These are phyloP conservation scores for Latrodectus hesperus DNA, from an alignment of 2,888 invertebrate genomes.

Conservation along the genomic window DNA sequence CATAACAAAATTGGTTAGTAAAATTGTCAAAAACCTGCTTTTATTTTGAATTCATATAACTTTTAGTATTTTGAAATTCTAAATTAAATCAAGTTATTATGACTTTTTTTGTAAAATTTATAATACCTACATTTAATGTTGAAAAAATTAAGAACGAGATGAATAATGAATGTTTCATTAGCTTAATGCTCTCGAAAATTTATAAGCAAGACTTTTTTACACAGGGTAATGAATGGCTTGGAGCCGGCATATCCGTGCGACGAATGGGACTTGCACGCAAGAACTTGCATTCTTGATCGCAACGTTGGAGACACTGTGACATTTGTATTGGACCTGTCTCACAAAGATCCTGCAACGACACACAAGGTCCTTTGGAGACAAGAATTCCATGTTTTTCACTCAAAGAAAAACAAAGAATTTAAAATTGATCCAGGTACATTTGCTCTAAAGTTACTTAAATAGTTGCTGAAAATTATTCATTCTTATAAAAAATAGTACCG, in stretches of 20 bases:
- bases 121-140: too few species aligned
- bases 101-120: too few species aligned
- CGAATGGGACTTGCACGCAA: background rate
- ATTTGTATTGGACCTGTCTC: conserved; percentile 8
- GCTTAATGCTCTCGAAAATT: background rate
- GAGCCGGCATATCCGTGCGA: conserved; percentile 34
- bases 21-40: too few species aligned
- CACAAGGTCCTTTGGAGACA: conserved; percentile 13
- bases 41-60: too few species aligned
- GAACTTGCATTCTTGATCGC: conserved; percentile 32
- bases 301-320: conserved; percentile 48
- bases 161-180: too few species aligned
- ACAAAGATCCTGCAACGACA: too few species aligned
- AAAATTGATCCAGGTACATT: conserved; percentile 30
- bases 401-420: background rate
- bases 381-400: conserved; percentile 4
- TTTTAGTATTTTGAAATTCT: too few species aligned
- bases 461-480: too few species aligned
- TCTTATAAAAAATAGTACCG: too few species aligned
- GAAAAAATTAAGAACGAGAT: too few species aligned
- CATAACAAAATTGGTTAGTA: too few species aligned
- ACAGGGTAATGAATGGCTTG: background rate
- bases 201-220: background rate
- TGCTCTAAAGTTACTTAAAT: background rate
- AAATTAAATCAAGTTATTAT: too few species aligned